A percentile compares a stretch with the other conserved stretches of the same genome.
Evolutionary conservation across 2,888 invertebrate genomes (phyloP).

Genomic region (Lamellibrachia satsuma): DNA sequence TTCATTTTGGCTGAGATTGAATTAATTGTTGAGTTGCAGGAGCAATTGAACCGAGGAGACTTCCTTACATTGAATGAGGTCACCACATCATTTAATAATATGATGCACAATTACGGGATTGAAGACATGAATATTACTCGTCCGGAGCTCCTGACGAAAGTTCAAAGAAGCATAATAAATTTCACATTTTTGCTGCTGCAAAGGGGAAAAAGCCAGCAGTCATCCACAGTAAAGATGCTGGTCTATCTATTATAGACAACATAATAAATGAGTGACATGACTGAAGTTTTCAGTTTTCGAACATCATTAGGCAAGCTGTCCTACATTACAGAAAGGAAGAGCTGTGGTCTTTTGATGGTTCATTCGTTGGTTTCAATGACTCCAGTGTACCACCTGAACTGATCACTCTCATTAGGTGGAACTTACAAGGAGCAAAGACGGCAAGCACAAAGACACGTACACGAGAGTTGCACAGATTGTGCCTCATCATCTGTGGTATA

Average conservation of each 20-base stretch:
- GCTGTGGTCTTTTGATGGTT: neutral
- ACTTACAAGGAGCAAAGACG: neutral
- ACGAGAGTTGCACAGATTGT: neutral
- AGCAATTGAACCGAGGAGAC: neutral
- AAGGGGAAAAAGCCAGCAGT: neutral
- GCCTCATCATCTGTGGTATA: neutral
- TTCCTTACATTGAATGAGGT: neutral
- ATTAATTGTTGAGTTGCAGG: neutral
- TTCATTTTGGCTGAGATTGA: neutral
- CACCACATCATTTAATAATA: neutral
- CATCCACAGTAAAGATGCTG: neutral
- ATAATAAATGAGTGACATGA: neutral
- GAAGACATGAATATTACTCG: neutral
- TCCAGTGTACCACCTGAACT: neutral
- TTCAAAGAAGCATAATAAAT: neutral
- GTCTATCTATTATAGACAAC: neutral
- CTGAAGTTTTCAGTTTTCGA: neutral
- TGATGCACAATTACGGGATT: neutral
- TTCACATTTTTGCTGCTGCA: neutral
- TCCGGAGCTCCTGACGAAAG: neutral
- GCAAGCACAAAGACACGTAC: neutral
- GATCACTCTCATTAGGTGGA: neutral
- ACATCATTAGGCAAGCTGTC: neutral
- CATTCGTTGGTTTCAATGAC: neutral
- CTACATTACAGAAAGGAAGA: neutral